Base-by-base conservation (phyloP, 2,888 invertebrate genomes). In the Polia nebulosa region DNA sequence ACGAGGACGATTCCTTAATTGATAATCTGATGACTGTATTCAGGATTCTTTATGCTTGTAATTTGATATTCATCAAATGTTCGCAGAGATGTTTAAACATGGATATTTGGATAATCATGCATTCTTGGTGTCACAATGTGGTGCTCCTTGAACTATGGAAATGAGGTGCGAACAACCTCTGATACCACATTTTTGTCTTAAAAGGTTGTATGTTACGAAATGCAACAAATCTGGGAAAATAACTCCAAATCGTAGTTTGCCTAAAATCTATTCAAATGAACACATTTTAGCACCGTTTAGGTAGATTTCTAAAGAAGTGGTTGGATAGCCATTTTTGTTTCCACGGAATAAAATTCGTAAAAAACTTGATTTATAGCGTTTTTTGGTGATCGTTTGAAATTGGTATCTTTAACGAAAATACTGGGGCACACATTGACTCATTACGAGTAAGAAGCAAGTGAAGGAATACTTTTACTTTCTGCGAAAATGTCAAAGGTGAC, bases 91-190 rank as follows among this genome's bases (percentile, higher is more conserved):
- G 47, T 76, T 61, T 25, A 47, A 36, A 47, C 49, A 56, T 58
- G 25, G 4, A 53, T 75, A 69, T 73, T 72, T 68, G 49, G 57
- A 58, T 55, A 65, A 66, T 63, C 51, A 62, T 47, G 44, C 41
- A 58, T 76, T 72, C 63, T 63, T 67, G 63, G 67, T 61, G 68
- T 64, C 72, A 66, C 55, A 59, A 49, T 20, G 60, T 39, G 13
- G 78, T 59, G 56, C 36, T 72, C 81, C 83, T 83, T 83, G 83
- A 80, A 80, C 76, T 81, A 72, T 80, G 63, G 60, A 72, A 62
- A 73, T 76, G 29, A 72, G 47, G 17, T 66, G 72, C 29, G 57
- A 59, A 41, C 58, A 63, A 36, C 49, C 44, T 61, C 52, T 22
- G 45, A 52, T 53, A 49, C 67, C 67, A 68, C 44, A 72, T 78